Conservation (phyloP, 2,113 vertebrate species). For the Alligator mississippiensis region DNA sequence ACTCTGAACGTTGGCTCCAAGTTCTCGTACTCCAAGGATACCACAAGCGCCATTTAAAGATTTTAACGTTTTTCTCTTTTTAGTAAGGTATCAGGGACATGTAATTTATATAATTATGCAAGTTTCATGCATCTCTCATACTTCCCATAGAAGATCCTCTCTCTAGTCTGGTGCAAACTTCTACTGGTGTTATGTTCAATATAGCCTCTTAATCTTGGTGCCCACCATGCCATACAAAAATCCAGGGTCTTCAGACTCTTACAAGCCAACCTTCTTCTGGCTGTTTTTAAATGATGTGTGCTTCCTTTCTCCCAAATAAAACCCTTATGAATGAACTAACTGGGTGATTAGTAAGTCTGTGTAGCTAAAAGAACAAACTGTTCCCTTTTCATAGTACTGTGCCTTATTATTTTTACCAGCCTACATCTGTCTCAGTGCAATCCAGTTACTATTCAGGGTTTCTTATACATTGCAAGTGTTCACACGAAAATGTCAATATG, state of each 20-base stretch:
- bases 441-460: neutral
- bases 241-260: neutral
- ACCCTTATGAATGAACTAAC: neutral
- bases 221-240: fast-evolving
- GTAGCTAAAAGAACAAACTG: neutral
- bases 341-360: neutral
- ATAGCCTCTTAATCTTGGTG: neutral
- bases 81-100: neutral
- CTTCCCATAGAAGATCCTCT: neutral
- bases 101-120: neutral
- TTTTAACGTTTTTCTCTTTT: neutral
- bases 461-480: neutral
- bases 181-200: fast-evolving
- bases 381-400: neutral
- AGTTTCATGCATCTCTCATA: fast-evolving
- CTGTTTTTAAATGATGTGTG: neutral
- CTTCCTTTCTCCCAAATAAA: neutral
- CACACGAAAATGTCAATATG: fast-evolving
- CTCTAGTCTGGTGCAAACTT: fast-evolving
- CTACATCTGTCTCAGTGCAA: neutral
- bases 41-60: neutral
- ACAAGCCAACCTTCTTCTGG: neutral
- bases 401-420: constrained; percentile 39
- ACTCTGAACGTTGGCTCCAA: fast-evolving
- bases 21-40: neutral